Conservation (phyloP, 2,888 invertebrate species). For the Lithosia quadra region DNA sequence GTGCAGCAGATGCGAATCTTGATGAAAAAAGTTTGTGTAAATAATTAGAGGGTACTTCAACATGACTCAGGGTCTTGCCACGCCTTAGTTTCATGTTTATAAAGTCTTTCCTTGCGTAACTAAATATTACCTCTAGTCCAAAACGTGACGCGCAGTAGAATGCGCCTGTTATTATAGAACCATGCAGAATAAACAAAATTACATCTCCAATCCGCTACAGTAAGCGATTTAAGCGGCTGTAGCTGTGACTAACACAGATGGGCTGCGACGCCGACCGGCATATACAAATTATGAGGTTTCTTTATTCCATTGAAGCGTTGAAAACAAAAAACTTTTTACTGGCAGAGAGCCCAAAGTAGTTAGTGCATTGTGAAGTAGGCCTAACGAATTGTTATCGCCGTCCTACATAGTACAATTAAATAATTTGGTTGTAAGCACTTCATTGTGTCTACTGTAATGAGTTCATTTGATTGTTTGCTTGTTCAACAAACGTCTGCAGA, state of each 20-base stretch:
- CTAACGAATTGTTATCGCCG: conserved; percentile 18
- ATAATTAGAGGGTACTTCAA: background rate
- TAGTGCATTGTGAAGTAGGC: background rate
- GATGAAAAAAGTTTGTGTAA: background rate
- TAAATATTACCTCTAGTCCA: background rate
- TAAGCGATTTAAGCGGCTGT: background rate
- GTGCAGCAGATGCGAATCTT: no score
- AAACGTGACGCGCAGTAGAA: background rate
- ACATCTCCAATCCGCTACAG: background rate
- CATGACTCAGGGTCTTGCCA: background rate
- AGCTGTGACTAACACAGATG: background rate
- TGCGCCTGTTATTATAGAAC: background rate
- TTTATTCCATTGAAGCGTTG: background rate
- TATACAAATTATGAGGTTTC: background rate
- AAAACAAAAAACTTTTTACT: background rate
- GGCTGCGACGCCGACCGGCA: background rate
- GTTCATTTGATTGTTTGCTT: conserved; percentile 31
- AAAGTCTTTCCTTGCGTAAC: background rate
- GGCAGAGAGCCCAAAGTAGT: conserved; percentile 4
- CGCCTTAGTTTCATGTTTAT: background rate
- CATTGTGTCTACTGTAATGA: conserved; percentile 38
- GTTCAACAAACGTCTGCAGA: conserved; percentile 20
- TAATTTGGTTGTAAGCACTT: conserved; percentile 32
- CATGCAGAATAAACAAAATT: background rate
- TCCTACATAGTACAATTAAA: conserved; percentile 30